These are phyloP conservation scores for Charaxes varanes DNA, from an alignment of 1,140 invertebrate species.

Conservation along the genomic window DNA sequence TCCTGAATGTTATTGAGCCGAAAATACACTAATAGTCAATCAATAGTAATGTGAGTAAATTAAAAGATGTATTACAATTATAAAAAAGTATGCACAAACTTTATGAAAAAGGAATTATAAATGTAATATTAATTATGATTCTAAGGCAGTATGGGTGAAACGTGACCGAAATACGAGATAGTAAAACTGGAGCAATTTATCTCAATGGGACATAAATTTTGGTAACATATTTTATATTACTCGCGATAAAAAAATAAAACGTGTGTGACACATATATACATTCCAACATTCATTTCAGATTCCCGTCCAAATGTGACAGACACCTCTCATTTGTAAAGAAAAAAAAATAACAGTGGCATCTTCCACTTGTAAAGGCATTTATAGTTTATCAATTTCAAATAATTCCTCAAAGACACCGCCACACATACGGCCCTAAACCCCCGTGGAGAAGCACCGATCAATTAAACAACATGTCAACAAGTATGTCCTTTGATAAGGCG, in stretches of 20 bases:
- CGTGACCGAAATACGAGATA: no score
- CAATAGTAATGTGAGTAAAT: no score
- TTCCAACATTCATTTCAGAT: slow-evolving; percentile 20
- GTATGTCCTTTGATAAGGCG: slow-evolving; percentile 63
- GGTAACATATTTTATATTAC: no score
- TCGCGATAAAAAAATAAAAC: slow-evolving; percentile 1
- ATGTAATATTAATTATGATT: no score
- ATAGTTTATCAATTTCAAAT: slow-evolving; percentile 71
- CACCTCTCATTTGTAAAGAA: slow-evolving; percentile 25
- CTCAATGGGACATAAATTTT: neutral
- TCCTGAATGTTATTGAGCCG: slow-evolving; percentile 43
- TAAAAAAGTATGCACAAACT: no score
- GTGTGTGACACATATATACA: slow-evolving; percentile 3
- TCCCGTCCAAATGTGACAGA: slow-evolving; percentile 28
- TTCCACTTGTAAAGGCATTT: slow-evolving; percentile 63
- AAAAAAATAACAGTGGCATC: slow-evolving; percentile 66
- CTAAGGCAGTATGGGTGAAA: no score
- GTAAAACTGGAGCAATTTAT: no score
- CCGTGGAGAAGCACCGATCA: slow-evolving; percentile 67
- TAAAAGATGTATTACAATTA: no score
- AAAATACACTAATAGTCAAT: slow-evolving; percentile 9
- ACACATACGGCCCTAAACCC: slow-evolving; percentile 55
- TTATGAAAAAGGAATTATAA: no score
- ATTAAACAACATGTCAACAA: slow-evolving; percentile 74
- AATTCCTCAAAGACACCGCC: slow-evolving; percentile 67